These are phyloP conservation scores for Corapipo altera DNA, from an alignment of 2,113 vertebrate species.

Conservation along the genomic window DNA sequence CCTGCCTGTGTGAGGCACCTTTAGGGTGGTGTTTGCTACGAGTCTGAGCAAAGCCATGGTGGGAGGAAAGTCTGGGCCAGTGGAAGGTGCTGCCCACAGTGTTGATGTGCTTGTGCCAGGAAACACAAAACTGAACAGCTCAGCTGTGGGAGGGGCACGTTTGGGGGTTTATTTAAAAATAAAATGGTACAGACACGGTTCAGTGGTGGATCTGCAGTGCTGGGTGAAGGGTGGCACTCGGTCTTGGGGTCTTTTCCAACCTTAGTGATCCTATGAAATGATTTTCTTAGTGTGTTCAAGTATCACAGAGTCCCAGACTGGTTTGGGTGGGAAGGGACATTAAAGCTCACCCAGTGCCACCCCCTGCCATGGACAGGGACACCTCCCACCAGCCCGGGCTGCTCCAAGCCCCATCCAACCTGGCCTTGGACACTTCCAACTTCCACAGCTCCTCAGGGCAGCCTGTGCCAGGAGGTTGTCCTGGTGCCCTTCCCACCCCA, in stretches of 20 bases:
- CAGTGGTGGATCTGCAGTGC: background rate
- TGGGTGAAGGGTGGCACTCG: background rate
- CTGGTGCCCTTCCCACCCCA: background rate
- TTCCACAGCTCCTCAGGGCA: background rate
- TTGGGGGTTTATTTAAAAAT: background rate
- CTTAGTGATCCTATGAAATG: background rate
- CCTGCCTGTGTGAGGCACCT: rapidly evolving
- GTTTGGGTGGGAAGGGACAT: background rate
- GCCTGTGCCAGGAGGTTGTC: background rate
- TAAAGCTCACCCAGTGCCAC: background rate
- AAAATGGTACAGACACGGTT: background rate
- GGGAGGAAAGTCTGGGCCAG: background rate
- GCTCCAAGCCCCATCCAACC: background rate
- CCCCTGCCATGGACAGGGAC: background rate
- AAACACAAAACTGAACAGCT: background rate
- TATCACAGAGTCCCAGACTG: background rate
- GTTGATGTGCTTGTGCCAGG: background rate
- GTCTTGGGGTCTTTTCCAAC: background rate
- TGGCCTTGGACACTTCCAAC: background rate
- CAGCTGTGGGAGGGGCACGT: background rate
- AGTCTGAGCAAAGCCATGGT: rapidly evolving
- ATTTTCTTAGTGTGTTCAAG: background rate
- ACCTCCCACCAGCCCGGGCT: background rate
- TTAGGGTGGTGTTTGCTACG: rapidly evolving
- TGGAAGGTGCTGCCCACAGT: background rate